Percentiles rank a stretch among this genome's conserved stretches.
Evolutionary conservation across 2,797 vertebrate species (phyloP).

Genomic region (Arctocebus calabarensis): DNA sequence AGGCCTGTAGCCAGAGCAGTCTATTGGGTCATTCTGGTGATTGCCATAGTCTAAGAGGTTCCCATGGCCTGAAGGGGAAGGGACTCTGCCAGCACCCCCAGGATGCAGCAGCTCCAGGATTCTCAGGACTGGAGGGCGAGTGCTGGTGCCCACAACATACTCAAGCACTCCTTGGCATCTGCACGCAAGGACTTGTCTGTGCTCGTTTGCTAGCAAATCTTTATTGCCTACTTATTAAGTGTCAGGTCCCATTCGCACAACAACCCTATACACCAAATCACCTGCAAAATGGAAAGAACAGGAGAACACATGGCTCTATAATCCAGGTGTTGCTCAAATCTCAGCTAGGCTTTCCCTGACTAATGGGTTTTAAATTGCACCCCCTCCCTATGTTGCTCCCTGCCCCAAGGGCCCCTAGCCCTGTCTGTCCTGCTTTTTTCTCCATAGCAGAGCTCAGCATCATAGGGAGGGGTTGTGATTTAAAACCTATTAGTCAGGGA

Average conservation of each 20-base stretch:
- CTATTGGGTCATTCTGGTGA: neutral
- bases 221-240: neutral
- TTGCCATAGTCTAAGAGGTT: neutral
- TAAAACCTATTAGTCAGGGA: too few species aligned
- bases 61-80: neutral
- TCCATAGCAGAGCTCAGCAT: neutral
- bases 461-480: too few species aligned
- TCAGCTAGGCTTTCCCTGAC: neutral
- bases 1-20: neutral
- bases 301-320: neutral
- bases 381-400: neutral
- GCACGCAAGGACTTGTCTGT: neutral
- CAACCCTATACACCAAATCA: neutral
- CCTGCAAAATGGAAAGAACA: neutral
- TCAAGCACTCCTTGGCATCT: rapidly evolving
- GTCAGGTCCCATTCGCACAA: neutral
- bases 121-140: neutral
- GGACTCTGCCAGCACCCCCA: neutral
- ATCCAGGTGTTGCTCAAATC: neutral
- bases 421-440: neutral
- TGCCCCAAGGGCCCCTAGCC: rapidly evolving
- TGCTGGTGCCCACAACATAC: neutral
- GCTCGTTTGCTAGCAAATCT: neutral
- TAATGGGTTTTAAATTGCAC: neutral
- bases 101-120: neutral